Evolutionary conservation across 2,888 invertebrate genomes (phyloP), one percentile per base, ranked within the genome.

Genomic region (Ectobius pallidus): DNA sequence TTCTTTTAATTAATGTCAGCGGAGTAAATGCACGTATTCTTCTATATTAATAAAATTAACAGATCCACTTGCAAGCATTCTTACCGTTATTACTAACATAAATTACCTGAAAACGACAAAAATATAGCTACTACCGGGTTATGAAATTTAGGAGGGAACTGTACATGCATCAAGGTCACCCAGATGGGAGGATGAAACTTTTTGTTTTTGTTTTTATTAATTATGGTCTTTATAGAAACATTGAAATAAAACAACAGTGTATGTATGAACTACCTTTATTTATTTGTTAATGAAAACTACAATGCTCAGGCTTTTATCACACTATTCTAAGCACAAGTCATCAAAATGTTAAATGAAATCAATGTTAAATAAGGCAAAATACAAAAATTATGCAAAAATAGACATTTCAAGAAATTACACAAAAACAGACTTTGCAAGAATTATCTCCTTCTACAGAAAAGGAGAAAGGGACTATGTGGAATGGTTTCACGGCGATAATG

Each of bases 311-410:
- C 74, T 75, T 74, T 39, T 73, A 74, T 69, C 74, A 70, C 71
- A 74, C 75, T 76, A 74, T 65, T 73, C 76, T 74, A 76, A 75
- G 76, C 76, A 76, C 72, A 76, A 73, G 46, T 62, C 18, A 76
- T 62, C 52, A 72, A 72, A 72, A 70, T 42, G 34, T 49, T 61
- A 62, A 69, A 69, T 25, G 44, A 70, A 73, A 70, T 61, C 62
- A 74, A 44, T 71, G 62, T 69, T 52, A 71, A 74, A 75, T 74
- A 65, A 74, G 74, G 73, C 73, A 75, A 75, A 75, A 75, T 75
- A 74, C 75, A 75, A 76, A 76, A 76, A 71, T 71, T 74, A 75
- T 76, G 75, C 75, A 76, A 76, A 76, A 76, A 76, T 76, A 76
- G 74, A 75, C 69, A 71, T 74, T 71, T 76, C 68, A 76, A 74